phyloP scores from a whole-genome alignment of 2,797 vertebrate genomes.

The Taeniopygia guttata region DNA sequence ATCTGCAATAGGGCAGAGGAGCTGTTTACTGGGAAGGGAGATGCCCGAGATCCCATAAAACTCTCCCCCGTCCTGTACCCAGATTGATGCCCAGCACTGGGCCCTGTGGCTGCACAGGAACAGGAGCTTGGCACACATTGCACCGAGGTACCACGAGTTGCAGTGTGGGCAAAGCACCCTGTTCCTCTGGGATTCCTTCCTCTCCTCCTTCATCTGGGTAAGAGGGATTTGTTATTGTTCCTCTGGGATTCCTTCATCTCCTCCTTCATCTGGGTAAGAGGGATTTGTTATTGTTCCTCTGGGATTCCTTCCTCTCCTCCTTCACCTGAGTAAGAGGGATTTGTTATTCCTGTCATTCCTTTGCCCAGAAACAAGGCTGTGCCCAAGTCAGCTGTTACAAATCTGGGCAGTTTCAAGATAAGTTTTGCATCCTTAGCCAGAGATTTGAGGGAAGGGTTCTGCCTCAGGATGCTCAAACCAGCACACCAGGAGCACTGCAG shows the following conservation, averaged over 20 bases:
- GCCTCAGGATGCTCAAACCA: background rate
- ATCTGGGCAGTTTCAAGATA: background rate
- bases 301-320: background rate
- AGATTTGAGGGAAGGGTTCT: background rate
- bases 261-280: background rate
- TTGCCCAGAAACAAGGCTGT: background rate
- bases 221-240: background rate
- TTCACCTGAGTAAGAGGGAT: background rate
- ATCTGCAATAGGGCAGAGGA: background rate
- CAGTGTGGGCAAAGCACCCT: fast-evolving
- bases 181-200: background rate
- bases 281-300: background rate
- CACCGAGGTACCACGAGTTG: background rate
- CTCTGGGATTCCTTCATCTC: background rate
- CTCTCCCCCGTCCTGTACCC: fast-evolving
- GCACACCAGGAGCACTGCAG: background rate
- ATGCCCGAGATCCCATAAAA: background rate
- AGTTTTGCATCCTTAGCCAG: background rate
- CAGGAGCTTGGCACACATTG: background rate
- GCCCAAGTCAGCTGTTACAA: background rate
- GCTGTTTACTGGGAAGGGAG: background rate
- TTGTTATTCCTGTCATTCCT: background rate
- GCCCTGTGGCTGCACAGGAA: background rate
- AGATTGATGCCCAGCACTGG: background rate
- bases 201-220: background rate